Evolutionary conservation across 2,888 invertebrate species (phyloP).

Genomic region (Amphipyra berbera): DNA sequence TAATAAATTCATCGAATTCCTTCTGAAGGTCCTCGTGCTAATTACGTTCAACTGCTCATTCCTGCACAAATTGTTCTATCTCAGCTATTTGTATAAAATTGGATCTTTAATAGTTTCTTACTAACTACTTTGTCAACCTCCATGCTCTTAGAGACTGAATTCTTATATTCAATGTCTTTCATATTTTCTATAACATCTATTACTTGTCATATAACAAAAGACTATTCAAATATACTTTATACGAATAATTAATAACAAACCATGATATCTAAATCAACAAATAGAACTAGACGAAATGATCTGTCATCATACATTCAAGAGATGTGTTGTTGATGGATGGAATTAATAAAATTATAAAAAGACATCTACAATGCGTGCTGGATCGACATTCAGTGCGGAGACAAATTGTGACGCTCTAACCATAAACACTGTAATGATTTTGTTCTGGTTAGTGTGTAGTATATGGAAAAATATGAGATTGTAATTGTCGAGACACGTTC

Average conservation of each 20-base stretch:
- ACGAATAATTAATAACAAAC: constrained; percentile 53
- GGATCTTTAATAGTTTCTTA: constrained; percentile 1
- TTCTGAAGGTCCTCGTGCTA: constrained; percentile 4
- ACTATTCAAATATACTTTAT: constrained; percentile 32
- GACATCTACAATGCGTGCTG: constrained; percentile 56
- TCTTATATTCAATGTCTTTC: constrained; percentile 9
- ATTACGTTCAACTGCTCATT: constrained; percentile 19
- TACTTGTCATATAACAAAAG: constrained; percentile 25
- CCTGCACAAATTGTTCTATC: constrained; percentile 8
- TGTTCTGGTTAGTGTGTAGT: constrained; percentile 63
- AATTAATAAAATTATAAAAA: constrained; percentile 78
- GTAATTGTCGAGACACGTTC: too few relatives aligned
- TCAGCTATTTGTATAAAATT: constrained; percentile 10
- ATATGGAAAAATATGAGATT: constrained; percentile 42
- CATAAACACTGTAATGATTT: constrained; percentile 70
- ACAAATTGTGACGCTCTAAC: constrained; percentile 74
- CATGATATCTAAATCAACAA: constrained; percentile 68
- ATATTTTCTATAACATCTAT: constrained; percentile 13
- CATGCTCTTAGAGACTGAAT: background rate
- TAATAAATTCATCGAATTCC: constrained; percentile 16
- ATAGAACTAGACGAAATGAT: constrained; percentile 64
- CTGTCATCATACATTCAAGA: constrained; percentile 66
- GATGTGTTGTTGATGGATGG: constrained; percentile 68
- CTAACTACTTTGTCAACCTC: background rate
- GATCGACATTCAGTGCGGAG: constrained; percentile 69